Evolutionary conservation across 2,888 invertebrate genomes (phyloP).

Genomic region (Chloromyia formosa): DNA sequence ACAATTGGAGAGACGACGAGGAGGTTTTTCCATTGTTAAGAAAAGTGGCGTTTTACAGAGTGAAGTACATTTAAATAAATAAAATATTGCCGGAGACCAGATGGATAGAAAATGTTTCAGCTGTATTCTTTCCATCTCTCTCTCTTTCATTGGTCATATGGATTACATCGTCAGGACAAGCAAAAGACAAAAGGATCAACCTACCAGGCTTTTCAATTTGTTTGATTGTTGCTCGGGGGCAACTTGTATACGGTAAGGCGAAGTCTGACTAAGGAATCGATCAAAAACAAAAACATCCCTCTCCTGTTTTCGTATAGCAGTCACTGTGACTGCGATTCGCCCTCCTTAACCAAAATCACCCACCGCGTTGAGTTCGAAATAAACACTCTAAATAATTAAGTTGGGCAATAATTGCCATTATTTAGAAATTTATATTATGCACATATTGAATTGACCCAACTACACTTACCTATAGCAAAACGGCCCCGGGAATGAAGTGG

Average conservation of each 20-base stretch:
- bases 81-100: too few relatives aligned
- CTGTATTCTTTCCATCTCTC: too few relatives aligned
- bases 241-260: neutral
- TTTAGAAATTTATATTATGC: conserved; percentile 31
- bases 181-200: conserved; percentile 4
- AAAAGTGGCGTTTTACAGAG: too few relatives aligned
- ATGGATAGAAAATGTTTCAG: too few relatives aligned
- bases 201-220: conserved; percentile 25
- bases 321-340: too few relatives aligned
- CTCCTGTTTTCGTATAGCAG: too few relatives aligned
- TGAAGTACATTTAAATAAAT: too few relatives aligned
- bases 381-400: conserved; percentile 40
- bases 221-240: conserved; percentile 25
- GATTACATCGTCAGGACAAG: neutral
- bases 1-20: too few relatives aligned
- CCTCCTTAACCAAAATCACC: neutral
- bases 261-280: neutral
- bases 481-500: neutral
- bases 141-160: too few relatives aligned
- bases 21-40: too few relatives aligned
- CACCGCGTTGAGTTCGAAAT: neutral
- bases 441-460: conserved; percentile 6
- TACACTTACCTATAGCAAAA: neutral
- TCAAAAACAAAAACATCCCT: neutral
- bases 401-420: conserved; percentile 32